These are phyloP conservation scores for Conger conger DNA, from an alignment of 2,113 vertebrate species.

Conservation along the genomic window DNA sequence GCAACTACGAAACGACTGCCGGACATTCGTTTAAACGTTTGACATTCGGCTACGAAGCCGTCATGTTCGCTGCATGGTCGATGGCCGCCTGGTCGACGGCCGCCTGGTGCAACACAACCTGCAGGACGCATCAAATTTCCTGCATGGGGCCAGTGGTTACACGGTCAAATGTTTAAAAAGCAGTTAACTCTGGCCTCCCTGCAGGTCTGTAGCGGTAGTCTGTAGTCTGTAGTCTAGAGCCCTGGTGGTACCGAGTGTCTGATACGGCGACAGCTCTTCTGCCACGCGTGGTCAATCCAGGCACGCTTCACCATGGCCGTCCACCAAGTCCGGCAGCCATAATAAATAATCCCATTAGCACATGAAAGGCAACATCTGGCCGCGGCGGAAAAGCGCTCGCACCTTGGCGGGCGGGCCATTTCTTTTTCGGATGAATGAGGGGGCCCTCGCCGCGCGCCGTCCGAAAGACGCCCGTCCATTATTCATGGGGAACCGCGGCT, in stretches of 20 bases:
- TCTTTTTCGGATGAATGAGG: conserved; percentile 55
- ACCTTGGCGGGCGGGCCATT: conserved; percentile 26
- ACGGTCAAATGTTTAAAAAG: no score
- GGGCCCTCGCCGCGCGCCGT: conserved; percentile 21
- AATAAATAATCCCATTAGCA: conserved; percentile 36
- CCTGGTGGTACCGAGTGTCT: conserved; percentile 42
- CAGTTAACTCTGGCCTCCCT: not conserved
- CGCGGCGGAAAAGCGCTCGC: not conserved
- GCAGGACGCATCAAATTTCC: no score
- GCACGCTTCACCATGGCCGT: conserved; percentile 14
- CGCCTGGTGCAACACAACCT: no score
- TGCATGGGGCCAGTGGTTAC: no score
- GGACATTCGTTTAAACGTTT: no score
- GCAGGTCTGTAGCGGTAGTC: not conserved
- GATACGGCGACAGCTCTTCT: not conserved
- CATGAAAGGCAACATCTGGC: conserved; percentile 27
- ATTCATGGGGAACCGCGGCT: not conserved
- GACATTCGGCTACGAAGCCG: no score
- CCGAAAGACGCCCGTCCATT: conserved; percentile 36
- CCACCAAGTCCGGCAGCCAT: conserved; percentile 24
- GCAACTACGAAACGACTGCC: no score
- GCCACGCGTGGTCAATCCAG: not conserved
- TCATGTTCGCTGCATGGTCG: no score
- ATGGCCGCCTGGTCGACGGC: no score
- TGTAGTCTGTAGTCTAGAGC: not conserved